These are phyloP conservation scores for Microtus pennsylvanicus DNA, from an alignment of 2,113 vertebrate genomes.

Conservation along the genomic window DNA sequence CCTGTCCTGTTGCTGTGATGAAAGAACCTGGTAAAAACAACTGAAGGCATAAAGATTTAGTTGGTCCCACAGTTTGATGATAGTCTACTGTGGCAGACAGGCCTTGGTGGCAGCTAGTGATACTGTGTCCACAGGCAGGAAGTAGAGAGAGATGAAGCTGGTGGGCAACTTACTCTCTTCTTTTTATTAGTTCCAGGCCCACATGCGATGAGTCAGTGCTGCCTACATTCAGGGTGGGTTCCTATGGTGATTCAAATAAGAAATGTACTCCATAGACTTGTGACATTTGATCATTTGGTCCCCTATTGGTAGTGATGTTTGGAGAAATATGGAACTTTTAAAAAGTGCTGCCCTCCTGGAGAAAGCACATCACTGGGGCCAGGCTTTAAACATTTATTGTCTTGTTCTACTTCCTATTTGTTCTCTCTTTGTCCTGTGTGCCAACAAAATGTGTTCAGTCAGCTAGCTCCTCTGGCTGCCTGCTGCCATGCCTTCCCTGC, in stretches of 20 bases:
- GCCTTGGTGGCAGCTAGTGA: not conserved
- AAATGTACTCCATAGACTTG: not conserved
- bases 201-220: not conserved
- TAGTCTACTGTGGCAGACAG: not conserved
- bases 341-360: not conserved
- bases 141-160: not conserved
- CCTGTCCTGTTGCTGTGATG: not conserved
- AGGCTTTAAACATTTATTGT: not conserved
- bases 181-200: not conserved
- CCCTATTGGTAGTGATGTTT: not conserved
- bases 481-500: not conserved
- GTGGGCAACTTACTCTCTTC: not conserved
- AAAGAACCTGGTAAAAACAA: not conserved
- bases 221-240: not conserved
- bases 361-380: not conserved
- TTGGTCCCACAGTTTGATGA: not conserved
- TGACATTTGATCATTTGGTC: not conserved
- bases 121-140: not conserved
- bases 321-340: not conserved
- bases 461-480: not conserved
- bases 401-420: not conserved
- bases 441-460: not conserved
- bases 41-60: not conserved
- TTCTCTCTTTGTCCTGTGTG: not conserved
- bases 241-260: not conserved